phyloP scores from a whole-genome alignment of 2,113 vertebrate species.

The Nothocercus julius region DNA sequence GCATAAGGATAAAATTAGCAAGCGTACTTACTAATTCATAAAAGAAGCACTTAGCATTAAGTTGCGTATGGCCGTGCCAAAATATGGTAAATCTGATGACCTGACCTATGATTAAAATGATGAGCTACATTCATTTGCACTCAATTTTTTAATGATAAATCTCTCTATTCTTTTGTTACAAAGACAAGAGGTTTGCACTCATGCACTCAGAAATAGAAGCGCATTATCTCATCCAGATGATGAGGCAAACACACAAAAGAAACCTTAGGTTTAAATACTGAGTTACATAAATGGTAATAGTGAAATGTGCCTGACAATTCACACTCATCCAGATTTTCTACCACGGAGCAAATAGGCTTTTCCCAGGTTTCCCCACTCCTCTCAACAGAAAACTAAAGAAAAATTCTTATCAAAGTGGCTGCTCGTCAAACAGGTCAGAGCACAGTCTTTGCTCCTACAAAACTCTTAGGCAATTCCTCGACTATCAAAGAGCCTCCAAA shows the following conservation, averaged over 20 bases:
- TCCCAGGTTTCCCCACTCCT: neutral
- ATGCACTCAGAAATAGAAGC: neutral
- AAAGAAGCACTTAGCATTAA: constrained; percentile 38
- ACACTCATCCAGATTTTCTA: neutral
- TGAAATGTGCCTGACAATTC: neutral
- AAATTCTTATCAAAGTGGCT: neutral
- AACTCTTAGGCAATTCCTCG: neutral
- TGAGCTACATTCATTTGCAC: constrained; percentile 23
- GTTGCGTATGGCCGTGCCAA: constrained; percentile 13
- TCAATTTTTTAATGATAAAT: constrained; percentile 18
- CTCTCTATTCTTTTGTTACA: constrained; percentile 28
- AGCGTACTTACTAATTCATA: constrained; percentile 27
- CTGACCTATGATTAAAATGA: constrained; percentile 57
- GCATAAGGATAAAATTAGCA: constrained; percentile 26
- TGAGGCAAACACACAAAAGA: constrained; percentile 48
- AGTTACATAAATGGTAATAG: constrained; percentile 11
- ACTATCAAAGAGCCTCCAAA: neutral
- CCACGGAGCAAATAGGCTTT: neutral
- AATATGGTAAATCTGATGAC: constrained; percentile 14
- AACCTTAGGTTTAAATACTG: constrained; percentile 19
- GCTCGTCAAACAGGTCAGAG: neutral
- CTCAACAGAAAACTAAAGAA: neutral
- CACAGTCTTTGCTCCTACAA: neutral
- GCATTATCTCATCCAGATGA: constrained; percentile 63
- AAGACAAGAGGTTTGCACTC: constrained; percentile 66